Conservation (phyloP, 2,888 invertebrate species). For the Nysson spinosus region DNA sequence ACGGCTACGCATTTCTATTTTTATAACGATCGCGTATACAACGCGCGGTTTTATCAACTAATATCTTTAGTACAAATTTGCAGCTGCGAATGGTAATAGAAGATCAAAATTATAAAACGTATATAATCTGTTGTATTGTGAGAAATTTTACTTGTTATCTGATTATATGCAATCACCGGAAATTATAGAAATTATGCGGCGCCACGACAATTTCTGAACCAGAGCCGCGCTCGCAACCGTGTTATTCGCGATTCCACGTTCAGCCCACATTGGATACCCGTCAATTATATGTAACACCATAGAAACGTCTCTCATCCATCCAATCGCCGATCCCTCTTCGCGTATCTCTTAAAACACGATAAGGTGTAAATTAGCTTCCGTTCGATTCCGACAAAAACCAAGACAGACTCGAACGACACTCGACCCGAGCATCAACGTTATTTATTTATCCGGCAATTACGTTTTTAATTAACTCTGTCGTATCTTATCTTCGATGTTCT, state of each 20-base stretch:
- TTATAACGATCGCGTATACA: too few species aligned
- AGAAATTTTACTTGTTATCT: too few species aligned
- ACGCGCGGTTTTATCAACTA: too few species aligned
- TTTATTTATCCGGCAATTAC: too few species aligned
- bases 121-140: too few species aligned
- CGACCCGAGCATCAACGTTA: too few species aligned
- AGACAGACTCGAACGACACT: background rate
- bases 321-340: constrained; percentile 17
- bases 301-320: constrained; percentile 52
- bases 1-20: too few species aligned
- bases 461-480: background rate
- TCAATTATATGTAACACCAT: constrained; percentile 64
- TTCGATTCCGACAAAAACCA: background rate
- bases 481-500: background rate
- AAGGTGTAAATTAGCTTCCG: constrained; percentile 11
- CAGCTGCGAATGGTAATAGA: too few species aligned
- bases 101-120: too few species aligned
- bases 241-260: constrained; percentile 63
- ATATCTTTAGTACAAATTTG: too few species aligned
- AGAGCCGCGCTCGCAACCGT: constrained; percentile 40
- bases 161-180: too few species aligned
- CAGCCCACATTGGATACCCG: constrained; percentile 59
- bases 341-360: background rate
- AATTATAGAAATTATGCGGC: constrained; percentile 55
- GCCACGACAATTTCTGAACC: background rate